A percentile compares a stretch with the other conserved stretches of the same genome.
phyloP scores from a whole-genome alignment of 2,888 invertebrate species.

The Eutolmus rufibarbis region DNA sequence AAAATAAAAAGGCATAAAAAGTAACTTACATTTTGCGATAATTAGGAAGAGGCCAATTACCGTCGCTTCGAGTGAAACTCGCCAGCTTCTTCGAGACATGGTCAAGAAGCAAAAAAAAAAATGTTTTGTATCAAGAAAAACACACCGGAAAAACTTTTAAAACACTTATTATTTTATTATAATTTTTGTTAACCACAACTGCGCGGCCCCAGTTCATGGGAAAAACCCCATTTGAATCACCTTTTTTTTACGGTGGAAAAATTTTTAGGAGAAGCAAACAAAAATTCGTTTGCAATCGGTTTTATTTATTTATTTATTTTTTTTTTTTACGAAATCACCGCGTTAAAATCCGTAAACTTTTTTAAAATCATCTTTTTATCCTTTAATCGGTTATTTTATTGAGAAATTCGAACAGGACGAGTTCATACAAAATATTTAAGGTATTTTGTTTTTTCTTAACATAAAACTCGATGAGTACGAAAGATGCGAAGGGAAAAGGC shows the following conservation, averaged over 20 bases:
- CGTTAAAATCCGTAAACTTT: too few relatives aligned
- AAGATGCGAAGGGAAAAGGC: background rate
- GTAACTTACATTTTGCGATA: background rate
- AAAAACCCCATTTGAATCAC: background rate
- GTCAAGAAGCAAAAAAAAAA: background rate
- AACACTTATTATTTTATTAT: too few relatives aligned
- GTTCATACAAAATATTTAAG: too few relatives aligned
- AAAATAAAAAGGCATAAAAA: too few relatives aligned
- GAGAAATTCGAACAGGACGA: too few relatives aligned
- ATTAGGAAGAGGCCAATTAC: conserved; percentile 2
- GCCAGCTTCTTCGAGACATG: background rate
- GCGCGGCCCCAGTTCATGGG: background rate
- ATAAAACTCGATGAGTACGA: background rate
- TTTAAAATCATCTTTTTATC: too few relatives aligned
- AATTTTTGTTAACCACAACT: background rate
- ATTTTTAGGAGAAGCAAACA: background rate
- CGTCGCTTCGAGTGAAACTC: background rate
- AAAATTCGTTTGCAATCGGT: background rate
- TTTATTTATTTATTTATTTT: background rate
- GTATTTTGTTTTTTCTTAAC: too few relatives aligned
- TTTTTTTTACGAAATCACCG: too few relatives aligned
- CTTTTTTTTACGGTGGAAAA: background rate
- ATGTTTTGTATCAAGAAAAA: background rate
- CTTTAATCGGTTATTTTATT: too few relatives aligned
- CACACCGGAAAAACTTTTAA: too few relatives aligned